Percentiles rank a stretch among this genome's conserved stretches.
phyloP scores from a whole-genome alignment of 2,113 vertebrate species.

The Lynx canadensis region DNA sequence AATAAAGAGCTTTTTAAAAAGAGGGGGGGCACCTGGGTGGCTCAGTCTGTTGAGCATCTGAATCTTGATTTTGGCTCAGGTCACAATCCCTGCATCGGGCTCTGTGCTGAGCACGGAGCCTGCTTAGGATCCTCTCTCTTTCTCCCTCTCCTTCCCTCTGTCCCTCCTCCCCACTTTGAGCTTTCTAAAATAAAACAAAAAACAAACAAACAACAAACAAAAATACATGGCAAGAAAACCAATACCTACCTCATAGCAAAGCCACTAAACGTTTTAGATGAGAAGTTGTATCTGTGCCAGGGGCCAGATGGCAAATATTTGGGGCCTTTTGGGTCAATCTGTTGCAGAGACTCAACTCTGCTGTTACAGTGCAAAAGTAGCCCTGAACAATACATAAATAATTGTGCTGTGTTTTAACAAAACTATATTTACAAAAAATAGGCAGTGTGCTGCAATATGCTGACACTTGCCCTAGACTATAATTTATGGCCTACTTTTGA shows the following conservation, averaged over 20 bases:
- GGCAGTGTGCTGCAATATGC: not conserved
- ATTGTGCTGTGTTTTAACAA: not conserved
- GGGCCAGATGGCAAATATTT: not conserved
- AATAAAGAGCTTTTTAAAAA: too few relatives aligned
- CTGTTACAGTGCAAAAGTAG: not conserved
- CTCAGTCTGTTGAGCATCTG: too few relatives aligned
- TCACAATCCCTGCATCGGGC: too few relatives aligned
- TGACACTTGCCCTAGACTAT: not conserved
- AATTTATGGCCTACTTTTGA: not conserved
- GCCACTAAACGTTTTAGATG: not conserved
- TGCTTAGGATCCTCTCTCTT: too few relatives aligned
- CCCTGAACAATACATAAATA: not conserved
- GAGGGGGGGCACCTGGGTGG: too few relatives aligned
- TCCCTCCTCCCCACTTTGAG: too few relatives aligned
- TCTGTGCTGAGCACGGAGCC: too few relatives aligned
- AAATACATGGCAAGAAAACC: not conserved
- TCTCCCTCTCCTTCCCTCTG: too few relatives aligned
- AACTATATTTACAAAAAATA: conserved; percentile 17
- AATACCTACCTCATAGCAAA: not conserved
- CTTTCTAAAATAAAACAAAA: not conserved
- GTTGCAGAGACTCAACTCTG: not conserved
- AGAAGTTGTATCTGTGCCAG: not conserved
- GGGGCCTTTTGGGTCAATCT: not conserved
- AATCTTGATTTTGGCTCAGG: too few relatives aligned
- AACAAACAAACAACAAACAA: not conserved